Evolutionary conservation across 2,113 vertebrate species (phyloP), one percentile per base, ranked within the genome.

Genomic region (Perca fluviatilis): DNA sequence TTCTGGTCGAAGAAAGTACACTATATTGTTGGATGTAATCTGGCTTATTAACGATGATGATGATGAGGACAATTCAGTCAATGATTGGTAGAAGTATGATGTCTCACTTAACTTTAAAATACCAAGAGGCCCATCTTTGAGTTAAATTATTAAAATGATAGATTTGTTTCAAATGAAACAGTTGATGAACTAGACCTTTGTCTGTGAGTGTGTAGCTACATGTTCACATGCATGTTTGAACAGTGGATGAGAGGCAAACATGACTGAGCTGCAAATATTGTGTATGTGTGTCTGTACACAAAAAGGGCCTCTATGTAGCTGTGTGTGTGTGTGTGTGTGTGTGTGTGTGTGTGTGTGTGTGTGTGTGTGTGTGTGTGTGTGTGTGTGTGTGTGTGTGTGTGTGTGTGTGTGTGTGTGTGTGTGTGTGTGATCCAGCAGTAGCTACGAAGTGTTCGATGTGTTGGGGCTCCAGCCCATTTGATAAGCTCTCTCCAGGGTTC

Each of bases 391-490:
- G 58, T 73, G 54, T 86, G 47, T 81, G 79, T 67, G 75, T 79
- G 77, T 85, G 50, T 81, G 30, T 80, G 70, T 80, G 79, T 67
- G 75, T 79, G 77, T 78, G 25, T 74, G 16, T 54, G 43, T 66
- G 40, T 30, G 50, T 65, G 47, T 74, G 58, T 73, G 54, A 74
- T 80, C 70, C 74, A 74, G 87, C 80, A 49, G 82, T 72, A 91
- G 88, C 96, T 98, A 99, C 90, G 97, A 97, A 56, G 96, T 94
- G 47, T 96, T 96, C 15, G 98, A 97, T 77, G 96, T 96, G 80
- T 94, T 99, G 88, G 98, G 98, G 93, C 97, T 98, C 98, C 98
- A 99, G 90, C 98, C 98, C 98, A 99, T 98, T 92, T 99, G 98
- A 88, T 99, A 99, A 91, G 98, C 98, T 88, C 98, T 95, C 94